phyloP scores from a whole-genome alignment of 1,140 invertebrate genomes.

The Drepana arcuata region DNA sequence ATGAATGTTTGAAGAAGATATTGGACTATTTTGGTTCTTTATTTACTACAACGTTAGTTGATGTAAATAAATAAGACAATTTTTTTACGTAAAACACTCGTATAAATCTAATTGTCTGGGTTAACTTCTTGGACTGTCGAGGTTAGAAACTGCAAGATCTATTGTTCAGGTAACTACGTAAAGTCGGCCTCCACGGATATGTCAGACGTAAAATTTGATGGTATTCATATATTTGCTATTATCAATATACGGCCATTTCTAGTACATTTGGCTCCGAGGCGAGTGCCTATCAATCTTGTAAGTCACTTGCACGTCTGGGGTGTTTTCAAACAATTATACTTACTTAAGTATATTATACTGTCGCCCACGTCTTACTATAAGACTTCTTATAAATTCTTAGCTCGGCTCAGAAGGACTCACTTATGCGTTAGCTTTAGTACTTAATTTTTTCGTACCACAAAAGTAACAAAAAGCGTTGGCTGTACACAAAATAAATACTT shows the following conservation, averaged over 20 bases:
- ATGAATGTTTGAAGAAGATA: neutral
- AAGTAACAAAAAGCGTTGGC: too few relatives aligned
- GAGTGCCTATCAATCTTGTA: slow-evolving; percentile 47
- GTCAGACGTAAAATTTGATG: neutral
- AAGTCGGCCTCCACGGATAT: neutral
- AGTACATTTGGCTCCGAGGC: slow-evolving; percentile 6
- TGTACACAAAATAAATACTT: too few relatives aligned
- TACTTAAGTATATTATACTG: slow-evolving; percentile 48
- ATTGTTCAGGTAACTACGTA: too few relatives aligned
- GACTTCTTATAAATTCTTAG: too few relatives aligned
- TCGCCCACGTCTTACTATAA: too few relatives aligned
- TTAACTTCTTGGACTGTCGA: too few relatives aligned
- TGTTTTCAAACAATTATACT: slow-evolving; percentile 52
- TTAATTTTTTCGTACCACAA: too few relatives aligned
- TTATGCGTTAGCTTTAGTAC: too few relatives aligned
- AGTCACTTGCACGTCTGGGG: slow-evolving; percentile 44
- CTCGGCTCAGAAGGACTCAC: too few relatives aligned
- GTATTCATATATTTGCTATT: neutral
- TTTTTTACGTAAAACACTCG: neutral
- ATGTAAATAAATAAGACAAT: neutral
- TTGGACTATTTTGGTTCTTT: neutral
- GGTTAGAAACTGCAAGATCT: neutral
- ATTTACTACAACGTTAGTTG: neutral
- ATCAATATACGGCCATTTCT: slow-evolving; percentile 6
- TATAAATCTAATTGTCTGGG: too few relatives aligned